A percentile compares a stretch with the other conserved stretches of the same genome.
Evolutionary conservation across 2,797 vertebrate species (phyloP).

Genomic region (Cynodonichthys magdalenae): DNA sequence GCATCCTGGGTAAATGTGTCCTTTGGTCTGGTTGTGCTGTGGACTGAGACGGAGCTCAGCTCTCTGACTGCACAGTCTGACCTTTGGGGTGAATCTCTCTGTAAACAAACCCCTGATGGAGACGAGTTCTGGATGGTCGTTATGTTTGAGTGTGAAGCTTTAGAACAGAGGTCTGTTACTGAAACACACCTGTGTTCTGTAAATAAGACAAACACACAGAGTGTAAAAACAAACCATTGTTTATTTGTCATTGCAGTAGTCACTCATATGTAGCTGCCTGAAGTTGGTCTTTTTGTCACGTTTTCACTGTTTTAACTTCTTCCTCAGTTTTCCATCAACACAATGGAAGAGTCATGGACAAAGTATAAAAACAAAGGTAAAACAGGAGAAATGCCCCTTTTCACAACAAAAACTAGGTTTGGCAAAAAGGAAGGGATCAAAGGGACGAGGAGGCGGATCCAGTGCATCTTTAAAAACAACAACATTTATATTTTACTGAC

Average conservation of each 20-base stretch:
- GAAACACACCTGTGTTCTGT: background rate
- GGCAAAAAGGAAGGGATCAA: conserved; percentile 65
- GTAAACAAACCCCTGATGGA: too few species aligned
- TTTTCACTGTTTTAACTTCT: conserved; percentile 65
- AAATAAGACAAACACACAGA: background rate
- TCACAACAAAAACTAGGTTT: conserved; percentile 76
- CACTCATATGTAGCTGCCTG: conserved; percentile 86
- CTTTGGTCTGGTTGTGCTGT: too few species aligned
- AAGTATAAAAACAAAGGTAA: conserved; percentile 64
- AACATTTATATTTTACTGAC: conserved; percentile 37
- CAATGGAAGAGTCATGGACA: conserved; percentile 73
- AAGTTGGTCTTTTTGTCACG: conserved; percentile 75
- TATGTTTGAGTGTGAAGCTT: too few species aligned
- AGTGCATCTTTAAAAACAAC: conserved; percentile 68
- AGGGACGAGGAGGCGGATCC: conserved; percentile 65
- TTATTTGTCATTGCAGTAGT: conserved; percentile 87
- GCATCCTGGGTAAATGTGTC: background rate
- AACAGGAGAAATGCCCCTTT: conserved; percentile 70
- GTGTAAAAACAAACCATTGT: conserved; percentile 79
- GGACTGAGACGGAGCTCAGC: too few species aligned
- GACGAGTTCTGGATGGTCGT: too few species aligned
- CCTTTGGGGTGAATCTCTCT: too few species aligned
- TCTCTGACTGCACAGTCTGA: too few species aligned
- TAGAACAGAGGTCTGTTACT: too few species aligned
- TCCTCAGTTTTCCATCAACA: conserved; percentile 73